Conservation (phyloP, 92 coral and sea anemone genomes). For the Micromussa lordhowensis region DNA sequence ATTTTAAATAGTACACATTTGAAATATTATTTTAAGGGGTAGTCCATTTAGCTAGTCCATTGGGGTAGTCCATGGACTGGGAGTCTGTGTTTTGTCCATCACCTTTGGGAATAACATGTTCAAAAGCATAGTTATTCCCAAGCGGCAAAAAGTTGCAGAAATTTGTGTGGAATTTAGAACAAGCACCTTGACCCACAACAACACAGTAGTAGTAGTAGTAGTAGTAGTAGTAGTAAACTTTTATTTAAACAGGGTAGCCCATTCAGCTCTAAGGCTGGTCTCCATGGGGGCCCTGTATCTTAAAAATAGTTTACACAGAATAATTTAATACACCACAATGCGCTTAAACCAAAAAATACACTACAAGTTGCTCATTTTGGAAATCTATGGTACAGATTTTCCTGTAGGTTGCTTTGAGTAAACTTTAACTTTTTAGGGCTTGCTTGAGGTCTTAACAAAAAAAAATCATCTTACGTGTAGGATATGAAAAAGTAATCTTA, state of each 20-base stretch:
- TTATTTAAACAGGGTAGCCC: no score
- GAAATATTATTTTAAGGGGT: constrained; percentile 34
- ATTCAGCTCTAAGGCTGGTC: no score
- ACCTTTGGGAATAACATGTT: constrained; percentile 36
- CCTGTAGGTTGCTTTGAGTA: constrained; percentile 36
- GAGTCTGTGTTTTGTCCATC: neutral
- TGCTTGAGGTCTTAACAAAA: constrained; percentile 40
- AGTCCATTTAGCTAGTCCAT: constrained; percentile 19
- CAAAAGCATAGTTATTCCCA: constrained; percentile 27
- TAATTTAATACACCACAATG: constrained; percentile 31
- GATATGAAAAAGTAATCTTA: constrained; percentile 33
- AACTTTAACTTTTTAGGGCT: constrained; percentile 40
- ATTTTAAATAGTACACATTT: constrained; percentile 31
- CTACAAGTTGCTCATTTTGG: constrained; percentile 37
- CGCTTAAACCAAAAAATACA: constrained; percentile 15
- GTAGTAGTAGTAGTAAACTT: no score
- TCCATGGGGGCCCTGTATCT: no score
- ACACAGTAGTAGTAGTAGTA: no score
- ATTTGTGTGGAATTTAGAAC: constrained; percentile 28
- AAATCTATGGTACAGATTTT: constrained; percentile 35
- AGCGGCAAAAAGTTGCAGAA: constrained; percentile 19
- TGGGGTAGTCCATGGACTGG: no score
- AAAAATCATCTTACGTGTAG: constrained; percentile 17
- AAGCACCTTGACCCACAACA: constrained; percentile 41
- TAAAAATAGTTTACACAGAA: no score